Evolutionary conservation across 2,797 vertebrate species (phyloP).

Genomic region (Malurus leucopterus): DNA sequence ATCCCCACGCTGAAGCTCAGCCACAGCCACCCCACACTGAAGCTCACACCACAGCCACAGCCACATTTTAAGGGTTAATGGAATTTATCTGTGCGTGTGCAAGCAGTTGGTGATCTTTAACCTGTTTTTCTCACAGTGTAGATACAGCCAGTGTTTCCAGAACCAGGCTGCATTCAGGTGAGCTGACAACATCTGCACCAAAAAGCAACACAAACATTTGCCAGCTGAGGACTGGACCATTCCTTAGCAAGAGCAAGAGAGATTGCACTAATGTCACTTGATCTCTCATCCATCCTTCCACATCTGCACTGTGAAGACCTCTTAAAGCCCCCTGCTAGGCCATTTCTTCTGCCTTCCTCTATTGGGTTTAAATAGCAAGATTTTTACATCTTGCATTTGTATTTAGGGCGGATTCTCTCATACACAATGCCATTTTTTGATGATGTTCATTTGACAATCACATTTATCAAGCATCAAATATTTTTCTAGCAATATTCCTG

Average conservation of each 20-base stretch:
- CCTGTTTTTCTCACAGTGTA: background rate
- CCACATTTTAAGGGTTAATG: fast-evolving
- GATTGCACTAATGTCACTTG: background rate
- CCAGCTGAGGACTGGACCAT: background rate
- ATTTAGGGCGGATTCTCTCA: background rate
- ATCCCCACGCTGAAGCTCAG: background rate
- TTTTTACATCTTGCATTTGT: background rate
- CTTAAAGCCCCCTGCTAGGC: background rate
- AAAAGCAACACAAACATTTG: background rate
- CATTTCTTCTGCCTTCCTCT: background rate
- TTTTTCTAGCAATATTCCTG: background rate
- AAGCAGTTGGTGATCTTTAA: background rate
- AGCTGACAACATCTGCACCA: background rate
- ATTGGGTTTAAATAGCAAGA: background rate
- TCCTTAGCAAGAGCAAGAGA: background rate
- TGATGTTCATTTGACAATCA: background rate
- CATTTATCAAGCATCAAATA: background rate
- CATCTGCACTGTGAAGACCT: background rate
- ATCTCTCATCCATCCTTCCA: background rate
- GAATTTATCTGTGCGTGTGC: background rate
- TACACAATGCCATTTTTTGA: background rate
- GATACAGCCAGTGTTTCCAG: background rate
- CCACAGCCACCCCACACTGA: fast-evolving
- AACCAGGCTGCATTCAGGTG: background rate
- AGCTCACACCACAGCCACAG: background rate